Evolutionary conservation across 2,797 vertebrate species (phyloP).

Genomic region (Helostoma temminkii): DNA sequence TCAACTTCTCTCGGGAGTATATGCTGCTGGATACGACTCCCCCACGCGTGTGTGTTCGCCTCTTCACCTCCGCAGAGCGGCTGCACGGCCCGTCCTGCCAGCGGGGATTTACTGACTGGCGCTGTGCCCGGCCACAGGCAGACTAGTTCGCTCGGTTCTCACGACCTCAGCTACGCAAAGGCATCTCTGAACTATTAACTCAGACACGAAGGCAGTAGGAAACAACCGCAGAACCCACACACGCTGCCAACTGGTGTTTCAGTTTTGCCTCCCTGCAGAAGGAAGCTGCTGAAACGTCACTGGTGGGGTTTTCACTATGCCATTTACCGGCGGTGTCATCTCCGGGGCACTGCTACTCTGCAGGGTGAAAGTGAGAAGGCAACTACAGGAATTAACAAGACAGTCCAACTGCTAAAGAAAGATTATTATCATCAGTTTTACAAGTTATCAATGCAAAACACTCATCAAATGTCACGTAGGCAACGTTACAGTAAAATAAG

Average conservation of each 20-base stretch:
- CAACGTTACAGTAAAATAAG: neutral
- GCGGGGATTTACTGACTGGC: constrained; percentile 89
- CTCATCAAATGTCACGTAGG: neutral
- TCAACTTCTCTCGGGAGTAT: constrained; percentile 35
- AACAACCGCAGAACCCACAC: constrained; percentile 81
- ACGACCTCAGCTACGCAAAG: constrained; percentile 89
- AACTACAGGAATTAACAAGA: constrained; percentile 50
- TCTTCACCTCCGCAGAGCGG: constrained; percentile 80
- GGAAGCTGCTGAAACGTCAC: constrained; percentile 54
- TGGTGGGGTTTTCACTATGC: constrained; percentile 56
- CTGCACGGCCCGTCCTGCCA: constrained; percentile 78
- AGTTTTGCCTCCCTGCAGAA: constrained; percentile 62
- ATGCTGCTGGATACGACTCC: constrained; percentile 39
- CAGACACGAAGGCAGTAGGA: constrained; percentile 80
- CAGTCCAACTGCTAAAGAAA: constrained; percentile 26
- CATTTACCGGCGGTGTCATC: constrained; percentile 65
- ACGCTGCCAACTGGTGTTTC: constrained; percentile 82
- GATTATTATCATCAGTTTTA: constrained; percentile 15
- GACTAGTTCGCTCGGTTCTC: constrained; percentile 89
- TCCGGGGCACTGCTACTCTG: constrained; percentile 58
- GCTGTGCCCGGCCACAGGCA: constrained; percentile 87
- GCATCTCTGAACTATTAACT: constrained; percentile 86
- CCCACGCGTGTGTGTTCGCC: constrained; percentile 75
- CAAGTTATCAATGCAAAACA: neutral
- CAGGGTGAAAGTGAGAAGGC: constrained; percentile 52